Percentiles rank a stretch among this genome's conserved stretches.
Evolutionary conservation across 1,140 invertebrate genomes (phyloP).

Genomic region (Orussus abietinus): DNA sequence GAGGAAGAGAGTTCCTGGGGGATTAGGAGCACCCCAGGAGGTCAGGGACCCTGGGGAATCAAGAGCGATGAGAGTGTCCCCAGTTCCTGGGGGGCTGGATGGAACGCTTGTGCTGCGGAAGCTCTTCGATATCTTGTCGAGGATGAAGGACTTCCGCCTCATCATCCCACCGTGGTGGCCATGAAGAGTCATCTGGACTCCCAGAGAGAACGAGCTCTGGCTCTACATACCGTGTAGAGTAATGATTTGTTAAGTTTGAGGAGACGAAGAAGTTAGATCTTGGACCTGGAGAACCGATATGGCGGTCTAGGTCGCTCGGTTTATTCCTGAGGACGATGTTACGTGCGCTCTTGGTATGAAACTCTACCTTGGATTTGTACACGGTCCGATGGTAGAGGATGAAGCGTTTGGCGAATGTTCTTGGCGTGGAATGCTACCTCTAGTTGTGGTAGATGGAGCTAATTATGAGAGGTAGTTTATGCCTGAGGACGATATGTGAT

Average conservation of each 20-base stretch:
- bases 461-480: too few relatives aligned
- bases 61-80: conserved; percentile 1
- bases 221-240: conserved; percentile 24
- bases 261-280: conserved; percentile 1
- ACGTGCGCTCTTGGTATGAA: conserved; percentile 28
- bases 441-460: too few relatives aligned
- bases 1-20: conserved; percentile 4
- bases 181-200: conserved; percentile 42
- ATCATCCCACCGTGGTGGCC: conserved; percentile 45
- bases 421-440: too few relatives aligned
- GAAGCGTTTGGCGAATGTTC: too few relatives aligned
- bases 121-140: conserved; percentile 44
- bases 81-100: conserved; percentile 36
- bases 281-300: too few relatives aligned
- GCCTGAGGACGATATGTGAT: conserved; percentile 11
- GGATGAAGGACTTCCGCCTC: conserved; percentile 40
- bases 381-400: too few relatives aligned
- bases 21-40: conserved; percentile 14
- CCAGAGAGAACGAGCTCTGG: conserved; percentile 36
- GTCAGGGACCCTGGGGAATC: neutral
- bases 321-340: conserved; percentile 1
- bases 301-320: too few relatives aligned
- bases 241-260: conserved; percentile 3
- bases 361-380: conserved; percentile 4
- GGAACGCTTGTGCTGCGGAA: conserved; percentile 44